Evolutionary conservation across 2,797 vertebrate genomes (phyloP).

Genomic region (Bovichtus diacanthus): DNA sequence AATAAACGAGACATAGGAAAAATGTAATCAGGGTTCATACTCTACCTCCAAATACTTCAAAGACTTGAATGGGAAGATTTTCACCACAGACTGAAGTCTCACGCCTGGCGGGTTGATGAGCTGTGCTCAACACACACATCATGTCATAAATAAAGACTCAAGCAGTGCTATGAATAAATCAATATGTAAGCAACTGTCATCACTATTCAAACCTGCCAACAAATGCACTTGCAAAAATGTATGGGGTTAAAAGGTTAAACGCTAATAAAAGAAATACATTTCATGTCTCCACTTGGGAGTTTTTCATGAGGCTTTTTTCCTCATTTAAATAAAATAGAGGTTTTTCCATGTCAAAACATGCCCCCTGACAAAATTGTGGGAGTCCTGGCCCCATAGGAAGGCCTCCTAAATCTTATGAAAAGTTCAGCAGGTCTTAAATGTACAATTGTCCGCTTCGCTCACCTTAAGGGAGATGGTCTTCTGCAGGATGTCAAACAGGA

Average conservation of each 20-base stretch:
- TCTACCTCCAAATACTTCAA: constrained; percentile 92
- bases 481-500: constrained; percentile 95
- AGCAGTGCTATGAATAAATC: background rate
- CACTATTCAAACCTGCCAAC: background rate
- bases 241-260: background rate
- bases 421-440: too few species aligned
- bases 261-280: background rate
- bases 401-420: too few species aligned
- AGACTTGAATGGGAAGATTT: constrained; percentile 97
- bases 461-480: constrained; percentile 96
- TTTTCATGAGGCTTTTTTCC: background rate
- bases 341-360: too few species aligned
- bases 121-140: constrained; percentile 67
- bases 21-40: background rate
- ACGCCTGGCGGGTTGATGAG: constrained; percentile 87
- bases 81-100: constrained; percentile 88
- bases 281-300: background rate
- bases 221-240: background rate
- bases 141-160: background rate
- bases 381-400: too few species aligned
- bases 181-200: background rate
- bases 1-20: background rate
- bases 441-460: too few species aligned
- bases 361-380: too few species aligned
- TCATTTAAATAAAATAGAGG: too few species aligned